Percentiles rank a stretch among this genome's conserved stretches.
Evolutionary conservation across 1,140 invertebrate species (phyloP).

Genomic region (Zelostemma sp.): DNA sequence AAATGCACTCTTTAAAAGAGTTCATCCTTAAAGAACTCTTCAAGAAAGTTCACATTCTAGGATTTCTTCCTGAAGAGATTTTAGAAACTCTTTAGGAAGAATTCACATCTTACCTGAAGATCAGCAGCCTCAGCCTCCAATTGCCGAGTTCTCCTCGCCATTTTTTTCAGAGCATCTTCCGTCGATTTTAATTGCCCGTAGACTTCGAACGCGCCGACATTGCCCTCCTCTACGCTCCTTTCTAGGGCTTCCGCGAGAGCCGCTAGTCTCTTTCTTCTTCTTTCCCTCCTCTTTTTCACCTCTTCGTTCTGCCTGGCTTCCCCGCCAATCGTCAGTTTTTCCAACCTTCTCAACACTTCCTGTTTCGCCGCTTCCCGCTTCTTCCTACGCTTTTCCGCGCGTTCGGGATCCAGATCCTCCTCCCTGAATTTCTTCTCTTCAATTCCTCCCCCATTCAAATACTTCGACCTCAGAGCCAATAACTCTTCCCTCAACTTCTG

Average conservation of each 20-base stretch:
- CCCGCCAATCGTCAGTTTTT: constrained; percentile 65
- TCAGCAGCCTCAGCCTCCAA: constrained; percentile 64
- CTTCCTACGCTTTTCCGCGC: constrained; percentile 52
- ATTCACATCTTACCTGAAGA: constrained; percentile 63
- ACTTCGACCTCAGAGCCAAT: constrained; percentile 50
- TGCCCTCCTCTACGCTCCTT: constrained; percentile 59
- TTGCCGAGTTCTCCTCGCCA: constrained; percentile 64
- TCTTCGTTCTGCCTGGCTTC: constrained; percentile 61
- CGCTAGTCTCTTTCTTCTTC: constrained; percentile 60
- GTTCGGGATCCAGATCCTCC: constrained; percentile 48
- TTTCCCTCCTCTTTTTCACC: constrained; percentile 57
- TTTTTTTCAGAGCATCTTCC: constrained; percentile 65
- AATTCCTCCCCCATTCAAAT: constrained; percentile 37
- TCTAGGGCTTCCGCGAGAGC: constrained; percentile 62
- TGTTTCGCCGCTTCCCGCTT: constrained; percentile 63
- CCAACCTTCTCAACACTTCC: constrained; percentile 61
- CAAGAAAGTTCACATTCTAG: no score
- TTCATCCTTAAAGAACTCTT: no score
- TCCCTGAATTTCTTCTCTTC: constrained; percentile 12
- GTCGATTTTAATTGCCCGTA: constrained; percentile 67
- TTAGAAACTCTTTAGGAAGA: no score
- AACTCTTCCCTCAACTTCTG: constrained; percentile 62
- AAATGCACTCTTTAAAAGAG: no score
- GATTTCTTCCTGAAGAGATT: no score
- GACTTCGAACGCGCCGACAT: constrained; percentile 64